These are phyloP conservation scores for Samia ricini DNA, from an alignment of 1,140 invertebrate genomes.

Conservation along the genomic window DNA sequence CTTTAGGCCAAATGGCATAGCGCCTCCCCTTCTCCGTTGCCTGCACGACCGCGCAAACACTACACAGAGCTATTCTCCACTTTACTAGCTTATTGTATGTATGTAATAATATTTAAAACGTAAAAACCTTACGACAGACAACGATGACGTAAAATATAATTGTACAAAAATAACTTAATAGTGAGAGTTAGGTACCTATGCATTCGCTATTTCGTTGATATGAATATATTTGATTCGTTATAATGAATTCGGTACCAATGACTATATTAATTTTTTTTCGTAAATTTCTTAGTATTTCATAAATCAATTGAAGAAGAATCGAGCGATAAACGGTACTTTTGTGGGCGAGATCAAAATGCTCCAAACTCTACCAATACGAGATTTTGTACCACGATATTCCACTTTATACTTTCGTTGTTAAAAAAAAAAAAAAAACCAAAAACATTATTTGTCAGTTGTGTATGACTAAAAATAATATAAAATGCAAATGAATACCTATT, in stretches of 20 bases:
- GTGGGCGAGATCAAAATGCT: conserved; percentile 3
- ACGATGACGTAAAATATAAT: background rate
- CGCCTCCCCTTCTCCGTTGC: conserved; percentile 66
- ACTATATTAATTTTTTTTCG: no score
- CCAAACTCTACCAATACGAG: background rate
- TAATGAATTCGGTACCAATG: no score
- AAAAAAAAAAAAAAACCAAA: no score
- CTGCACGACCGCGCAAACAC: conserved; percentile 21
- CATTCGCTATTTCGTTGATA: background rate
- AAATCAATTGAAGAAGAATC: background rate
- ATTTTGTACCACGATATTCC: conserved; percentile 1
- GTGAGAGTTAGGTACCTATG: no score
- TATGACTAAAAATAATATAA: no score
- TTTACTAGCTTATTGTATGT: background rate
- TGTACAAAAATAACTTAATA: conserved; percentile 6
- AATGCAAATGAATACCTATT: no score
- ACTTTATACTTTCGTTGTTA: no score
- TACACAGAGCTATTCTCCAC: background rate
- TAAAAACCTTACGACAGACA: conserved; percentile 12
- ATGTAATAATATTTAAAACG: background rate
- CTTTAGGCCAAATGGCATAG: conserved; percentile 58
- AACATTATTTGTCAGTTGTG: no score
- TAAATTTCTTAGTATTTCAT: no score
- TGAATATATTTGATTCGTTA: background rate
- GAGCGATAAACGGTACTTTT: background rate